Evolutionary conservation across 2,888 invertebrate genomes (phyloP), one percentile per base, ranked within the genome.

Genomic region (Odontothrips loti): DNA sequence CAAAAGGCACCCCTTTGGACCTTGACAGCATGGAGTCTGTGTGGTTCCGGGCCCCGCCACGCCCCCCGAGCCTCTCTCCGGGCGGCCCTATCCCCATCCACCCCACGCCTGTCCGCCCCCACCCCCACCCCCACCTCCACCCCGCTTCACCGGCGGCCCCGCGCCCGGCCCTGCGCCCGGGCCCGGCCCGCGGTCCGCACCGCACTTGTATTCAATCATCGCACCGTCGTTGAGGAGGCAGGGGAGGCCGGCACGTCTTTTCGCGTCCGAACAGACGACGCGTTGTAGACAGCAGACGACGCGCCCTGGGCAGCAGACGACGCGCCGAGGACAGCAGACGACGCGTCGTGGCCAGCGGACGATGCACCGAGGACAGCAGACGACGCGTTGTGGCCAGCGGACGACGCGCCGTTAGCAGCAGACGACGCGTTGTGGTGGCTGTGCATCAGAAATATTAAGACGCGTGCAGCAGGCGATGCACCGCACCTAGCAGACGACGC

Each of bases 171-270:
- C n/a, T n/a, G n/a, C n/a, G n/a, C n/a, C 68, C n/a, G 68, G n/a
- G 68, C 68, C 68, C 23, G 27, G 68, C 23, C 68, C 3, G 68
- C 27, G 68, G 9, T 23, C n/a, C 23, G 23, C 68, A 12, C 23
- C 68, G 23, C 27, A 10, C 68, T 75, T 75, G 68, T 75, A 75
- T 75, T 75, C 68, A 75, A 75, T 75, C 68, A 75, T 75, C 68
- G 68, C 68, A 9, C 68, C 68, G 68, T 27, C 23, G 23, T 27
- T 27, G 58, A 58, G 15, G 58, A 17, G 58, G 58, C 20, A 17
- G 23, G 20, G 58, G 58, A 58, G 58, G 58, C n/a, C 58, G 23
- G 68, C 58, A 20, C 58, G 58, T 58, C 58, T 58, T 58, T 58
- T 20, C 20, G 58, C 58, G 58, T 58, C 58, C 20, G 58, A 17